Evolutionary conservation across 1,140 invertebrate genomes (phyloP).

Genomic region (Euura saliciscinereae): DNA sequence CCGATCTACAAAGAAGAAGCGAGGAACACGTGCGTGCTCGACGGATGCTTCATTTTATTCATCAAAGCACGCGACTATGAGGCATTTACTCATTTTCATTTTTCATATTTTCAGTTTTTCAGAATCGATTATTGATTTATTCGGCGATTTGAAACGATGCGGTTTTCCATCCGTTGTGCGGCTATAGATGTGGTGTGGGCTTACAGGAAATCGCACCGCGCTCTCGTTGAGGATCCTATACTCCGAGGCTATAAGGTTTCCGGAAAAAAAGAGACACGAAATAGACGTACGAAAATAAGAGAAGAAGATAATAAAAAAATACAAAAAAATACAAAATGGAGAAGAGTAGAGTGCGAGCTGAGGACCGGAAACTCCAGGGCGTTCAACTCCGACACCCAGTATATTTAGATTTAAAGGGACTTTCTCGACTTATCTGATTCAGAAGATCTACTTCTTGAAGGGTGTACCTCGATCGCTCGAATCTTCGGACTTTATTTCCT

Average conservation of each 20-base stretch:
- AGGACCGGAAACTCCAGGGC: slow-evolving; percentile 56
- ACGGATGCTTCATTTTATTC: neutral
- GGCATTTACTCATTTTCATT: no score
- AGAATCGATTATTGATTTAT: neutral
- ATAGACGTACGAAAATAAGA: neutral
- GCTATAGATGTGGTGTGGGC: neutral
- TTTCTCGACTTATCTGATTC: slow-evolving; percentile 38
- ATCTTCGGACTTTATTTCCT: no score
- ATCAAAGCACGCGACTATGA: slow-evolving; percentile 23
- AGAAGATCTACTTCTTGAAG: neutral
- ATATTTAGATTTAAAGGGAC: slow-evolving; percentile 56
- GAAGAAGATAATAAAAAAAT: slow-evolving; percentile 14
- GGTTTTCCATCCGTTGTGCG: neutral
- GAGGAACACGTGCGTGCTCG: neutral
- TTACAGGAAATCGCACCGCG: slow-evolving; percentile 3
- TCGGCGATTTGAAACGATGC: neutral
- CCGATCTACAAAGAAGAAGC: neutral
- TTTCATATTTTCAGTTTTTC: no score
- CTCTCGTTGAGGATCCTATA: neutral
- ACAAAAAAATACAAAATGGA: neutral
- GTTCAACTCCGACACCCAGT: slow-evolving; percentile 51
- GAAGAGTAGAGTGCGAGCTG: slow-evolving; percentile 19
- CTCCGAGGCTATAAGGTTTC: slow-evolving; percentile 4
- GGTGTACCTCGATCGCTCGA: neutral
- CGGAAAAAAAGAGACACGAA: slow-evolving; percentile 7